Percentiles rank a stretch among this genome's conserved stretches.
These are phyloP conservation scores for Indicator maculatus DNA, from an alignment of 2,113 vertebrate genomes.

Conservation along the genomic window DNA sequence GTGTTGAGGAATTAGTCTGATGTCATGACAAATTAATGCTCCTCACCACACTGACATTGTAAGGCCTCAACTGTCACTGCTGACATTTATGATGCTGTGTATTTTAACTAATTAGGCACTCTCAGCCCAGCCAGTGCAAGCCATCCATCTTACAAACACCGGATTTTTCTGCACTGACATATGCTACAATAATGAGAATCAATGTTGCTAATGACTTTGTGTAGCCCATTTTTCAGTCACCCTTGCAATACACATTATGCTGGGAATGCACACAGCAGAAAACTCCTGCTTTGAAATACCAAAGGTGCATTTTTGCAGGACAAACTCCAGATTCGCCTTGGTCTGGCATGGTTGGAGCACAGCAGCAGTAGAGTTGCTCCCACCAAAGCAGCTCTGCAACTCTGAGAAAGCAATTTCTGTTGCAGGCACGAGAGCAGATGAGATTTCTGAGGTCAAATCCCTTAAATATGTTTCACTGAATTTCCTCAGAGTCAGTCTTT, in stretches of 20 bases:
- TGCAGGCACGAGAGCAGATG: background rate
- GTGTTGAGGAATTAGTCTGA: rapidly evolving
- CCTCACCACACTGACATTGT: conserved; percentile 9
- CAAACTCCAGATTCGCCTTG: background rate
- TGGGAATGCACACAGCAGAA: background rate
- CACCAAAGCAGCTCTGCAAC: background rate
- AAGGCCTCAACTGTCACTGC: conserved; percentile 18
- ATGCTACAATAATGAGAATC: conserved; percentile 65
- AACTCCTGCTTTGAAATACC: background rate
- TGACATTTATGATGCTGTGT: conserved; percentile 51
- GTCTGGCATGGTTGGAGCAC: background rate
- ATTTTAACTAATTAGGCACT: conserved; percentile 59
- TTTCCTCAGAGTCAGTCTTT: background rate
- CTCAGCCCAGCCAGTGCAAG: background rate
- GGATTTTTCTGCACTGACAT: conserved; percentile 36
- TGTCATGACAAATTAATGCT: conserved; percentile 42
- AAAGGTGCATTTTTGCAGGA: background rate
- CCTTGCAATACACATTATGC: conserved; percentile 5
- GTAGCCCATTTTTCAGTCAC: conserved; percentile 48
- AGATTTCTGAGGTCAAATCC: background rate
- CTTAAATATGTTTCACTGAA: background rate
- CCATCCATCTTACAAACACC: background rate
- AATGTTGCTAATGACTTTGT: conserved; percentile 47
- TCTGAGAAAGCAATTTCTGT: background rate
- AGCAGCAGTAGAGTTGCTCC: background rate